A percentile compares a stretch with the other conserved stretches of the same genome.
phyloP scores from a whole-genome alignment of 2,888 invertebrate genomes.

The Eilema caniola region DNA sequence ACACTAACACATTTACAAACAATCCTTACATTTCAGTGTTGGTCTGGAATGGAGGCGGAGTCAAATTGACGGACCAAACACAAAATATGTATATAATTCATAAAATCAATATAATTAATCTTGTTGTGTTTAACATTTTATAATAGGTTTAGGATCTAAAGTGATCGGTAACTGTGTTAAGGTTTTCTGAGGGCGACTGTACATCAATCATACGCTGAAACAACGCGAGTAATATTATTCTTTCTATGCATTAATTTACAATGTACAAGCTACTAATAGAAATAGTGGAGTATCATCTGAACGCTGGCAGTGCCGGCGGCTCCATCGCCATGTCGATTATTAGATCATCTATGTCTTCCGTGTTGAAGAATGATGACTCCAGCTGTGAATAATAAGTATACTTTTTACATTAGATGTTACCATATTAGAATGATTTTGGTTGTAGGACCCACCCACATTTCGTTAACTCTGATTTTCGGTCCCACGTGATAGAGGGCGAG shows the following conservation, averaged over 20 bases:
- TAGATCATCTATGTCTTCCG: conserved; percentile 81
- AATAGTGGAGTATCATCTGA: conserved; percentile 55
- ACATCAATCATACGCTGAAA: background rate
- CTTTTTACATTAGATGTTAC: no score
- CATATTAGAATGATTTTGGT: no score
- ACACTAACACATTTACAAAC: background rate
- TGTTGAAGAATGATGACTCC: conserved; percentile 82
- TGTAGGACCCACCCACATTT: no score
- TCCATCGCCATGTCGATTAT: conserved; percentile 80
- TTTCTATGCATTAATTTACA: background rate
- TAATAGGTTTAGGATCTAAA: background rate
- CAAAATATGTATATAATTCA: no score
- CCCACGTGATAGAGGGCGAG: no score
- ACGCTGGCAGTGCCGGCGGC: conserved; percentile 67
- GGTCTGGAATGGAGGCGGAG: no score
- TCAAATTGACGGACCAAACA: no score
- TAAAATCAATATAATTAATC: no score
- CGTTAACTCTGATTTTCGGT: no score
- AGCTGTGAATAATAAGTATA: conserved; percentile 64
- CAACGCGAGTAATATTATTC: background rate
- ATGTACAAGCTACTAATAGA: background rate
- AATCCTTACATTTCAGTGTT: no score
- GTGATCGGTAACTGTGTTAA: background rate
- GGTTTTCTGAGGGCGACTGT: background rate
- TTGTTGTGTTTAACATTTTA: background rate